These are phyloP conservation scores for Thalpophila matura DNA, from an alignment of 2,888 invertebrate genomes.

Conservation along the genomic window DNA sequence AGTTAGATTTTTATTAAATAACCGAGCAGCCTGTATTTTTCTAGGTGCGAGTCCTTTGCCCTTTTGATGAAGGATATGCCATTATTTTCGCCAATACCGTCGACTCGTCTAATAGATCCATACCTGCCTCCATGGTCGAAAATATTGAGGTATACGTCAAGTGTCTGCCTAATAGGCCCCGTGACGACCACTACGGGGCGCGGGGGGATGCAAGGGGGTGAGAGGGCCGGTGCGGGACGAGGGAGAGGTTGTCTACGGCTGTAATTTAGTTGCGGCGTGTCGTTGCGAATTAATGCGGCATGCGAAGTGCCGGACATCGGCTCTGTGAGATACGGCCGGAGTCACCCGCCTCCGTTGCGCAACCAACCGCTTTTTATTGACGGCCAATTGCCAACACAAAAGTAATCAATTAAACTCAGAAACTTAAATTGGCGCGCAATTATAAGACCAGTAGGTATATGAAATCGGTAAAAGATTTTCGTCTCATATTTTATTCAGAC, in stretches of 20 bases:
- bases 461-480: background rate
- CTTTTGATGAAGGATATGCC: constrained; percentile 14
- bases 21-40: constrained; percentile 12
- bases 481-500: background rate
- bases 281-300: constrained; percentile 64
- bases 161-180: constrained; percentile 68
- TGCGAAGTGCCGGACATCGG: constrained; percentile 51
- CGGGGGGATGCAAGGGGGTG: constrained; percentile 33
- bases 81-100: constrained; percentile 25
- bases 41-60: constrained; percentile 15
- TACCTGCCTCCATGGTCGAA: constrained; percentile 38
- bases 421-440: constrained; percentile 28
- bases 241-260: constrained; percentile 52
- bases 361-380: constrained; percentile 50
- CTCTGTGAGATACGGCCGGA: constrained; percentile 52
- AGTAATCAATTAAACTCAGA: constrained; percentile 32
- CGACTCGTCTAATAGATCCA: constrained; percentile 32
- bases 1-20: constrained; percentile 1
- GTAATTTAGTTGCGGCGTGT: constrained; percentile 75
- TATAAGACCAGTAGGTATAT: constrained; percentile 13
- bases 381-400: constrained; percentile 50
- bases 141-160: constrained; percentile 65
- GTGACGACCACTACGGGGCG: constrained; percentile 53
- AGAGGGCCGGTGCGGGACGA: constrained; percentile 24
- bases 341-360: constrained; percentile 45